Percentiles rank a stretch among this genome's conserved stretches.
phyloP scores from a whole-genome alignment of 2,797 vertebrate species.

The Danio choprae region DNA sequence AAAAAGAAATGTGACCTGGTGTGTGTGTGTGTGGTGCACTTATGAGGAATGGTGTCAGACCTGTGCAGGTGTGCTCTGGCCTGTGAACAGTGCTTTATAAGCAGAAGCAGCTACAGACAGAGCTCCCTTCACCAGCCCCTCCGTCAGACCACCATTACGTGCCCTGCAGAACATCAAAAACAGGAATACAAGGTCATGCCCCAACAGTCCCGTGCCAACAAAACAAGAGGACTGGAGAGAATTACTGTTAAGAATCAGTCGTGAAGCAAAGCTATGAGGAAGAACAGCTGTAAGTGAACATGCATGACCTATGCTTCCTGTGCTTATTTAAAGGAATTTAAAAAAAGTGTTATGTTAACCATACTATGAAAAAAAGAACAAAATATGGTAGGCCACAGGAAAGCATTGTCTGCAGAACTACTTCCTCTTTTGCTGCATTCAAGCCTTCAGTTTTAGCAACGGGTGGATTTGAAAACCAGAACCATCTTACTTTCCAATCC shows the following conservation, averaged over 20 bases:
- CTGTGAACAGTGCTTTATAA: constrained; percentile 96
- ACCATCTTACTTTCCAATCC: neutral
- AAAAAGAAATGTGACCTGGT: neutral
- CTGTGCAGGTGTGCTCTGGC: constrained; percentile 86
- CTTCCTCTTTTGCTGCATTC: constrained; percentile 4
- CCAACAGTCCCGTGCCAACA: constrained; percentile 21
- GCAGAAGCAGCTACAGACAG: constrained; percentile 95
- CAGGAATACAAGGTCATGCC: constrained; percentile 1
- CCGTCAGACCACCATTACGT: constrained; percentile 86
- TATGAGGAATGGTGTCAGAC: constrained; percentile 69
- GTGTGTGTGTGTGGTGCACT: constrained; percentile 8
- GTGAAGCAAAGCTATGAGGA: neutral
- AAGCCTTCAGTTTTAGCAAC: neutral
- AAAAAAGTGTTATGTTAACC: neutral
- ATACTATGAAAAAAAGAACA: neutral
- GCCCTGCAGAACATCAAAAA: constrained; percentile 65
- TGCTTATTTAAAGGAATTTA: neutral
- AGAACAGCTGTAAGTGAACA: neutral
- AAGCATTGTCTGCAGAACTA: neutral
- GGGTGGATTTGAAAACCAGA: neutral
- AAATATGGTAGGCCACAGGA: constrained; percentile 22
- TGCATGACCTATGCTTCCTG: neutral
- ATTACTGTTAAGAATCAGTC: neutral
- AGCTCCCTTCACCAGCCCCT: constrained; percentile 93
- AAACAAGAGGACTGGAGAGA: neutral